Evolutionary conservation across 1,140 invertebrate species (phyloP), one percentile per base, ranked within the genome.

Genomic region (Drosophila sechellia): DNA sequence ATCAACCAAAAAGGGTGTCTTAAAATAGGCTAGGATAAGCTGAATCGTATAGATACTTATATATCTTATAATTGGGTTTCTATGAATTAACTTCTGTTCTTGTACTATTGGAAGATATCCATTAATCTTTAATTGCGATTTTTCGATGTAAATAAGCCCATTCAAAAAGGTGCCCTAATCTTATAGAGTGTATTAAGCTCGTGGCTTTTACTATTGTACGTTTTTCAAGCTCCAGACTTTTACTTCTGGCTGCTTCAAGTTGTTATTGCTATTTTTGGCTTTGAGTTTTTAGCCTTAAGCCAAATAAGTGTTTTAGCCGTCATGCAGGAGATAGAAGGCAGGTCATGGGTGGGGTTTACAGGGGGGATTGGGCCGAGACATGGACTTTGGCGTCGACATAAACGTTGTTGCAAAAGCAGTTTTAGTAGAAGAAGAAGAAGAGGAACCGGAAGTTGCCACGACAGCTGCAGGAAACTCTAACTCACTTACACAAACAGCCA

Each of bases 391-490:
- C 64, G 76, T 79, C 48, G 61, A 58, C 60, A 63, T 63, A 63
- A 63, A 63, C 59, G 59, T 43, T 63, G 59, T 69, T 42, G 59
- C 43, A 42, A 27, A 22, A 31, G 65, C 20, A 43, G 49, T 17
- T 15, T 20, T 35, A 49, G 58, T 39, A 70, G 73, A 78, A 71
- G 58, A 20, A 39, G 48, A 31, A 75, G 58, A 52, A 70, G 73
- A 43, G 68, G 70, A 89, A 75, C 84, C 79, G 84, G 84, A 89
- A 80, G 84, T 90, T 89, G 77, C 80, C 79, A 80, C 84, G 84
- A 89, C 84, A 89, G 84, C 84, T 89, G 79, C 84, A 89, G 84
- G 84, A 89, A 89, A 71, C 84, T 89, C 84, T 89, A 89, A 89
- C 84, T 89, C 84, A 89, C 79, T 89, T 80, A 77, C 84, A 79